Conservation (phyloP, 1,140 invertebrate genomes). For the Drosophila repletoides region DNA sequence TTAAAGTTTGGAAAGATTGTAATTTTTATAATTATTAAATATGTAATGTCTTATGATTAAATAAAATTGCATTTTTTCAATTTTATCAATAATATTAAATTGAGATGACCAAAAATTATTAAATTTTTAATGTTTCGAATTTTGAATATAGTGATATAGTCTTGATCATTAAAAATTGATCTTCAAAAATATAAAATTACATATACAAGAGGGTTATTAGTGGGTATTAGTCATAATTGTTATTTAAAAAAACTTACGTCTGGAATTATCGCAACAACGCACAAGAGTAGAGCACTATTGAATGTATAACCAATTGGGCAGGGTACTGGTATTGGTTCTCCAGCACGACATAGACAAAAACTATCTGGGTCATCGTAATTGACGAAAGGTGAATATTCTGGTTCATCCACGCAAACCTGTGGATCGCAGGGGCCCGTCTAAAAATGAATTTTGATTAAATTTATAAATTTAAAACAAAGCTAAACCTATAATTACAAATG, state of each 20-base stretch:
- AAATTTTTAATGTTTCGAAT: no score
- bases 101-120: no score
- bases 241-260: constrained; percentile 58
- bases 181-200: no score
- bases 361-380: constrained; percentile 44
- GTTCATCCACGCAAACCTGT: not conserved
- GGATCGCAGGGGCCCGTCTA: constrained; percentile 63
- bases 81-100: no score
- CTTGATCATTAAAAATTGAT: no score
- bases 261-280: constrained; percentile 17
- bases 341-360: constrained; percentile 60
- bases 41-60: not conserved
- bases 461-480: not conserved
- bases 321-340: constrained; percentile 33
- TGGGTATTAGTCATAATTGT: no score
- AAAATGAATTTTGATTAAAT: not conserved
- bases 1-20: no score
- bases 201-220: no score
- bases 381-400: constrained; percentile 24
- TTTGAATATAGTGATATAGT: no score
- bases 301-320: constrained; percentile 64
- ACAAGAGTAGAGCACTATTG: not conserved
- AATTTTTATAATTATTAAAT: not conserved
- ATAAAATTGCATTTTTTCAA: no score
- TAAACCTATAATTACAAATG: constrained; percentile 31